Evolutionary conservation across 2,888 invertebrate genomes (phyloP).

Genomic region (Falcaria lacertinaria): DNA sequence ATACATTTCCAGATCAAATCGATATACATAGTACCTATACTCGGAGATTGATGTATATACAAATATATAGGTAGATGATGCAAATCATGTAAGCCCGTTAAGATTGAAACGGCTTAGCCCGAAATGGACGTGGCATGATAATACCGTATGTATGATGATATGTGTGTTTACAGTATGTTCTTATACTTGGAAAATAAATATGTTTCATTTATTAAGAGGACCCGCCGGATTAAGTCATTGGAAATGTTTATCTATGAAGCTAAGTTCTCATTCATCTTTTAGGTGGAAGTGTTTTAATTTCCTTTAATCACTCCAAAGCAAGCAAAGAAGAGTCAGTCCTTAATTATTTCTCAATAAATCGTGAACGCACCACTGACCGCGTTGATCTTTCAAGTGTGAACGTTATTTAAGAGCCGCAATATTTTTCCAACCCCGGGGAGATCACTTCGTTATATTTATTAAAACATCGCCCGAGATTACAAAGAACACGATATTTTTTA

Average conservation of each 20-base stretch:
- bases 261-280: background rate
- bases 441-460: constrained; percentile 80
- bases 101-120: too few relatives aligned
- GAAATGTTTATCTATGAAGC: background rate
- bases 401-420: constrained; percentile 73
- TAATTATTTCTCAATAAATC: constrained; percentile 77
- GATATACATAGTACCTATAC: too few relatives aligned
- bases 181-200: too few relatives aligned
- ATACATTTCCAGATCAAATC: too few relatives aligned
- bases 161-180: too few relatives aligned
- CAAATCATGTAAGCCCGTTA: too few relatives aligned
- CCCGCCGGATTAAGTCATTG: too few relatives aligned
- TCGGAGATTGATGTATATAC: too few relatives aligned
- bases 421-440: constrained; percentile 63
- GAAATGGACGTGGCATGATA: too few relatives aligned
- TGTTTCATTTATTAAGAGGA: background rate
- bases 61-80: too few relatives aligned
- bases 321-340: constrained; percentile 43
- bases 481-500: constrained; percentile 79
- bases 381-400: constrained; percentile 78
- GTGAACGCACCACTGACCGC: constrained; percentile 56
- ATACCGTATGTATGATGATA: too few relatives aligned
- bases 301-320: constrained; percentile 56
- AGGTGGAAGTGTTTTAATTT: constrained; percentile 26
- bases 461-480: constrained; percentile 79